A percentile compares a stretch with the other conserved stretches of the same genome.
Conservation (phyloP, 2,797 vertebrate species). For the Anabacerthia variegaticeps region DNA sequence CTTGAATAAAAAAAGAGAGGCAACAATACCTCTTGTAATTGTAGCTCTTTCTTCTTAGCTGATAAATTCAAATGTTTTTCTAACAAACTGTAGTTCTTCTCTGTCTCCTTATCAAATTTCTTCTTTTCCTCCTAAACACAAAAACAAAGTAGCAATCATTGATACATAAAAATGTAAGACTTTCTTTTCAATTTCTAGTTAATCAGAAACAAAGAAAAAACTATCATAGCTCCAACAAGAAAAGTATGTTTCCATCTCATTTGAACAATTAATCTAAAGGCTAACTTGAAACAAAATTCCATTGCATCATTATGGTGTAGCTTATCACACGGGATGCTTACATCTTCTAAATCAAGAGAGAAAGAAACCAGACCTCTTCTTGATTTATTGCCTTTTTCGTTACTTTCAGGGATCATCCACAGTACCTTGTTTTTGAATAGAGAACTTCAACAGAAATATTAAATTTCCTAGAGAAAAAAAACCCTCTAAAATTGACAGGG, state of each 20-base stretch:
- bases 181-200: neutral
- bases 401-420: neutral
- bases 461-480: neutral
- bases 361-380: rapidly evolving
- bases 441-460: neutral
- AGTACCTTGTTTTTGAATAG: neutral
- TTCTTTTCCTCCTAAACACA: conserved; percentile 90
- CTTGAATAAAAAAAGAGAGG: neutral
- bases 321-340: neutral
- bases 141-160: neutral
- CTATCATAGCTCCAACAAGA: neutral
- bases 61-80: conserved; percentile 97
- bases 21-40: conserved; percentile 91
- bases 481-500: neutral
- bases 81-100: conserved; percentile 95
- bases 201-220: neutral
- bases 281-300: neutral
- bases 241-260: neutral
- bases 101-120: conserved; percentile 97
- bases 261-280: neutral
- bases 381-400: neutral
- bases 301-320: neutral
- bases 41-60: conserved; percentile 97
- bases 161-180: neutral
- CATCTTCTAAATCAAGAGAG: neutral